Base-by-base conservation (phyloP, 2,888 invertebrate genomes). In the Acholoe squamosa region DNA sequence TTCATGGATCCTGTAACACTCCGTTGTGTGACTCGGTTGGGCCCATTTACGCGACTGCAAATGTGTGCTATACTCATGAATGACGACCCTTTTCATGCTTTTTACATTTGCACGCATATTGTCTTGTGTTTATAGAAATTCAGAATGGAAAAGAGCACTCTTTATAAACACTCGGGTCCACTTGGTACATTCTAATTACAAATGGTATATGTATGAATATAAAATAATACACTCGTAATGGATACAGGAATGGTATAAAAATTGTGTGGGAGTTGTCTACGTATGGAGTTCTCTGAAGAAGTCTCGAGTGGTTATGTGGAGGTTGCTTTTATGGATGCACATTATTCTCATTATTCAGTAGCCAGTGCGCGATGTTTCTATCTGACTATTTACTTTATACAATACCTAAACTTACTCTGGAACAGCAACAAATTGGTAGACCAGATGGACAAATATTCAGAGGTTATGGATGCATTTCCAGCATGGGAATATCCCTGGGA, bases 121-220 rank as follows among this genome's bases (percentile, higher is more conserved):
- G 98, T 98, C 98, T 97, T 98, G 98, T 98, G 97, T 97, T 97
- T 97, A 97, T 97, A 97, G 97, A 97, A 97, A 97, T 96, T 96
- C 96, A 96, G 97, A 14, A 54, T 96, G 97, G 97, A 97, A 98
- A 98, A 97, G 97, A 97, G 97, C 97, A 97, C 95, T 97, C 97
- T 97, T 97, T 97, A 97, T 97, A 97, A 97, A 97, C 97, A 98
- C 98, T 97, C 97, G 97, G 97, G 97, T 94, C 93, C 92, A 93
- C 94, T 90, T 89, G 28, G 84, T 56, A 31, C 90, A 86, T 84
- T 28, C 5, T 19, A 61, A 61, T n/a, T 61, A n/a, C 12, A 54
- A 54, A 54, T 43, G 3, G 10, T 43, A 43, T 7, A 43, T 43
- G 10, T 43, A 43, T 43, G 10, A 10, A 61, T 61, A 61, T 61